Percentiles rank a stretch among this genome's conserved stretches.
These are phyloP conservation scores for Aphodius sticticus DNA, from an alignment of 2,888 invertebrate genomes.

Conservation along the genomic window DNA sequence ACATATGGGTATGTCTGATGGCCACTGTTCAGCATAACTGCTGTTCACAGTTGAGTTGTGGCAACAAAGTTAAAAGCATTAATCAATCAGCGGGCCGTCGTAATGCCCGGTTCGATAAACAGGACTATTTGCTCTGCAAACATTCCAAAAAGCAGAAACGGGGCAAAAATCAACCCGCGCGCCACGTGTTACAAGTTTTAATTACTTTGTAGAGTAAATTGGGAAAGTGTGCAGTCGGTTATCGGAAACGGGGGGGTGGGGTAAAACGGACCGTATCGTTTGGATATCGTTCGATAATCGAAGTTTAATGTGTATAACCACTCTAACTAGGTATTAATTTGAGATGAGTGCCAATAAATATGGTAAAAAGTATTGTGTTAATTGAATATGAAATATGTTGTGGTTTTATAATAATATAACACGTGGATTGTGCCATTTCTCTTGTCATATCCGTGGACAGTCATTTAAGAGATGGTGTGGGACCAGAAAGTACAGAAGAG, in stretches of 20 bases:
- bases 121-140: background rate
- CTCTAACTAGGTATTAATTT: background rate
- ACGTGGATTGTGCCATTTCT: no score
- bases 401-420: no score
- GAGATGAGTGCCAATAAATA: no score
- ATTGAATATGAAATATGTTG: no score
- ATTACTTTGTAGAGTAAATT: background rate
- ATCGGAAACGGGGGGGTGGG: background rate
- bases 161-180: background rate
- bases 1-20: background rate
- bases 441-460: no score
- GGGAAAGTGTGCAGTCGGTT: background rate
- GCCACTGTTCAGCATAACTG: background rate
- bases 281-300: background rate
- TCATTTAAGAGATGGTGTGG: no score
- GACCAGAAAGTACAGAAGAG: no score
- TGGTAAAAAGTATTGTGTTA: no score
- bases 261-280: background rate
- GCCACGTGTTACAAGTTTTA: background rate
- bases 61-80: constrained; percentile 19
- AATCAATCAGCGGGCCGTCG: constrained; percentile 15
- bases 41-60: constrained; percentile 12
- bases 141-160: background rate
- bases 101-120: background rate
- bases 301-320: background rate